A percentile compares a stretch with the other conserved stretches of the same genome.
These are phyloP conservation scores for Sparidentex hasta DNA, from an alignment of 2,797 vertebrate species.

Conservation along the genomic window DNA sequence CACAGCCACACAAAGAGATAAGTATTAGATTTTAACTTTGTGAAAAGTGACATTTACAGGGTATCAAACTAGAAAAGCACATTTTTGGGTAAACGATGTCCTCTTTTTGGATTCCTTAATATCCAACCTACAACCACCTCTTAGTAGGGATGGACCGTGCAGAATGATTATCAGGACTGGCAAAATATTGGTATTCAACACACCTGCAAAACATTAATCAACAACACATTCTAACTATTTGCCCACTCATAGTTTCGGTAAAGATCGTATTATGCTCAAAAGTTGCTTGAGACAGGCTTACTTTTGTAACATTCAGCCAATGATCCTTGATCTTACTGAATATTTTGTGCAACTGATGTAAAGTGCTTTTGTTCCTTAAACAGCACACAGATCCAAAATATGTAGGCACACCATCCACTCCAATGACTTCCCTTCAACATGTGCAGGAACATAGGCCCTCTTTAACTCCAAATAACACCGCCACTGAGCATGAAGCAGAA, in stretches of 20 bases:
- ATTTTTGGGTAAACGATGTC: background rate
- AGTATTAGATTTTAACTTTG: no score
- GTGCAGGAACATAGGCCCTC: no score
- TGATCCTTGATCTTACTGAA: background rate
- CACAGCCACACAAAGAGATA: no score
- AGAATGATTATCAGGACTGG: no score
- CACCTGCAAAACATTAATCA: no score
- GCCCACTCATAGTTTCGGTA: background rate
- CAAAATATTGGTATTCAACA: background rate
- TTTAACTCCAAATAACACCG: no score
- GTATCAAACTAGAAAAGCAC: background rate
- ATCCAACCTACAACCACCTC: background rate
- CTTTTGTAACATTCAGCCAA: background rate
- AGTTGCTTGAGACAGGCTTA: background rate
- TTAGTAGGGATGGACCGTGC: no score
- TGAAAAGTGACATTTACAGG: background rate
- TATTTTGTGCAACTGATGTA: background rate
- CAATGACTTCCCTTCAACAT: no score
- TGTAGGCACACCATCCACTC: no score
- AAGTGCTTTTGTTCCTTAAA: background rate
- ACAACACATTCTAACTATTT: no score
- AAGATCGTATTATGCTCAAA: background rate
- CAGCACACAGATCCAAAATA: background rate
- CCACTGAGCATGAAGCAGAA: no score
- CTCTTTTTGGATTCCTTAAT: no score